Evolutionary conservation across 2,888 invertebrate genomes (phyloP), one percentile per base, ranked within the genome.

Genomic region (Hemistola chrysoprasaria): DNA sequence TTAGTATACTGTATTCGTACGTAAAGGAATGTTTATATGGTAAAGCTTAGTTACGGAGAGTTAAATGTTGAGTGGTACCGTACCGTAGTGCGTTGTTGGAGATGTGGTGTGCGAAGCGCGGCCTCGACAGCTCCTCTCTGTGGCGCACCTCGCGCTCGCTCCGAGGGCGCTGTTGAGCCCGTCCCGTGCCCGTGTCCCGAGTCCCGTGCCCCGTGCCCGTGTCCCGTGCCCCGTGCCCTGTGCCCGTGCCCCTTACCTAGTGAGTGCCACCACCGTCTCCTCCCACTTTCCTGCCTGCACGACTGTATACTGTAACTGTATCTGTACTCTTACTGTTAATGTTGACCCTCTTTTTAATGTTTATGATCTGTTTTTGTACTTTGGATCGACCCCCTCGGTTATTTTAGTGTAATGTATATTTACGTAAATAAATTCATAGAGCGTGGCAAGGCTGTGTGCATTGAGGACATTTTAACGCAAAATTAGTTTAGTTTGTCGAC

Each of bases 361-460:
- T 80, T 84, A 78, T 81, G 77, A 82, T 80, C 71, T 80, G 83
- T 87, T 78, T 40, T 81, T 87, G 80, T 85, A 54, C 81, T 82
- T 82, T 86, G 71, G 76, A 66, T 78, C 79, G 81, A 79, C 66
- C 83, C 83, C 85, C 86, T 83, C 86, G 87, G 85, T 84, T 82
- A 70, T 65, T 68, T 85, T 88, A 87, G 88, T 87, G 84, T 85
- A 79, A 81, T 87, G 83, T 86, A 78, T 80, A 78, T 80, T 81
- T 68, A 57, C 65, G 62, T 79, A 74, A 78, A 78, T 85, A 74
- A 76, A 84, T 77, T 87, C 79, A 85, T 90, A 90, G 90, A 90
- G 92, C 92, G 92, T 92, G 92, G 92, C 92, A 91, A 92, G 92
- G 92, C 92, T 92, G 92, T 92, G 92, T 91, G 91, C 91, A 91